Evolutionary conservation across 2,888 invertebrate genomes (phyloP).

Genomic region (Portevinia maculata): DNA sequence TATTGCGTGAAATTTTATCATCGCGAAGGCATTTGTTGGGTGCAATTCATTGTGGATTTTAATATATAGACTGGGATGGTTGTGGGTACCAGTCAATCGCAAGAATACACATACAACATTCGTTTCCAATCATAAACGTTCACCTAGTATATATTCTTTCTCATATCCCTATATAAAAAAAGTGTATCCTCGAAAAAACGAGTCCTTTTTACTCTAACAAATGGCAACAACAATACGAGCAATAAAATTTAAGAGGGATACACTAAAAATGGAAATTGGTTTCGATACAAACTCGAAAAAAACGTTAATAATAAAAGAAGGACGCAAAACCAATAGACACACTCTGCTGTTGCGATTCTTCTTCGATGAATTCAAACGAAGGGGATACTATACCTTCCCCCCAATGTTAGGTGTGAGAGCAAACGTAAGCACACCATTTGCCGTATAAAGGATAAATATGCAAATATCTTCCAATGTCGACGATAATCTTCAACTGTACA

Average conservation of each 20-base stretch:
- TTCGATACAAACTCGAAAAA: constrained; percentile 66
- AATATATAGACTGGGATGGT: constrained; percentile 51
- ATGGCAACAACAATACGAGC: constrained; percentile 73
- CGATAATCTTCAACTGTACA: constrained; percentile 71
- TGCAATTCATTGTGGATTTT: constrained; percentile 68
- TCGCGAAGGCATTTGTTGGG: constrained; percentile 23
- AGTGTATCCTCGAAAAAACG: constrained; percentile 45
- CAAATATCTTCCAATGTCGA: constrained; percentile 74
- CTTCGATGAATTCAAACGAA: constrained; percentile 22
- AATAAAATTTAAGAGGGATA: constrained; percentile 74
- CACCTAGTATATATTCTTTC: constrained; percentile 51
- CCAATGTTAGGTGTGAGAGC: constrained; percentile 67
- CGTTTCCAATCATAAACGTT: constrained; percentile 69
- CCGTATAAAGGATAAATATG: constrained; percentile 73
- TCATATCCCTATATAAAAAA: constrained; percentile 50
- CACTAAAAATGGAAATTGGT: constrained; percentile 74
- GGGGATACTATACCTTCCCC: neutral
- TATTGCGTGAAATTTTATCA: constrained; percentile 39
- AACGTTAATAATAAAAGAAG: constrained; percentile 54
- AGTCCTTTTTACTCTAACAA: constrained; percentile 62
- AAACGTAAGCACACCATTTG: constrained; percentile 72
- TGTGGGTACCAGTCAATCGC: constrained; percentile 58
- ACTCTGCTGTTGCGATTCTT: constrained; percentile 48
- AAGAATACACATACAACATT: constrained; percentile 50
- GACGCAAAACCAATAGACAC: constrained; percentile 71